Conservation (phyloP, 2,113 vertebrate species). For the Ochotona curzoniae region DNA sequence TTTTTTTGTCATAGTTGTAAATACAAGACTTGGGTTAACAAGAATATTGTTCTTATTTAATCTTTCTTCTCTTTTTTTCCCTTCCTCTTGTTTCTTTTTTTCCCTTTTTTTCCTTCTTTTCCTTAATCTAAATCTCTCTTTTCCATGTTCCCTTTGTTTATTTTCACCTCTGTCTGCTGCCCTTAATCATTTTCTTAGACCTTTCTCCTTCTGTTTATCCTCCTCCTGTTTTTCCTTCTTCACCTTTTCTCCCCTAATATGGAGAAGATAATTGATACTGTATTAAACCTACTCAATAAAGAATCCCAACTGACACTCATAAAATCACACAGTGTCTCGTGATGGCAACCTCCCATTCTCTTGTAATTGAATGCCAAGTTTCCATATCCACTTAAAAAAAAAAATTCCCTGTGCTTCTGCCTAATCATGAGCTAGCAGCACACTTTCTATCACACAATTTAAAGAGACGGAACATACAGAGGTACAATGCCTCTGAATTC, state of each 20-base stretch:
- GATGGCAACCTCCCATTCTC: no score
- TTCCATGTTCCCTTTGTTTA: neutral
- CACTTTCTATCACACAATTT: neutral
- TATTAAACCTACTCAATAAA: neutral
- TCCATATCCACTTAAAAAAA: neutral
- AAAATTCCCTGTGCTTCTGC: neutral
- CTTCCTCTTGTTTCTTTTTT: fast-evolving
- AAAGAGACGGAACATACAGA: neutral
- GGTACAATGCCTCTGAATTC: neutral
- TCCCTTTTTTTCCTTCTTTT: no score
- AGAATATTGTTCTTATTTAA: neutral
- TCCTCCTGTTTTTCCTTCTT: neutral
- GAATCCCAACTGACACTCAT: neutral
- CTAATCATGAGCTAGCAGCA: neutral
- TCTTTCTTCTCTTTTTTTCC: no score
- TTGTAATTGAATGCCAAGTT: neutral
- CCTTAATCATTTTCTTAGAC: neutral
- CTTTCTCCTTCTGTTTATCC: neutral
- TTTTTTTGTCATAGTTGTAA: neutral
- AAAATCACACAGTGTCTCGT: neutral
- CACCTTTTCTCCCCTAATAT: neutral
- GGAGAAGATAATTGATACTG: neutral
- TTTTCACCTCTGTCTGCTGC: neutral
- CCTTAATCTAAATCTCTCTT: no score
- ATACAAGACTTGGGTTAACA: neutral